phyloP scores from a whole-genome alignment of 2,113 vertebrate species.

The Dasyornis broadbenti region DNA sequence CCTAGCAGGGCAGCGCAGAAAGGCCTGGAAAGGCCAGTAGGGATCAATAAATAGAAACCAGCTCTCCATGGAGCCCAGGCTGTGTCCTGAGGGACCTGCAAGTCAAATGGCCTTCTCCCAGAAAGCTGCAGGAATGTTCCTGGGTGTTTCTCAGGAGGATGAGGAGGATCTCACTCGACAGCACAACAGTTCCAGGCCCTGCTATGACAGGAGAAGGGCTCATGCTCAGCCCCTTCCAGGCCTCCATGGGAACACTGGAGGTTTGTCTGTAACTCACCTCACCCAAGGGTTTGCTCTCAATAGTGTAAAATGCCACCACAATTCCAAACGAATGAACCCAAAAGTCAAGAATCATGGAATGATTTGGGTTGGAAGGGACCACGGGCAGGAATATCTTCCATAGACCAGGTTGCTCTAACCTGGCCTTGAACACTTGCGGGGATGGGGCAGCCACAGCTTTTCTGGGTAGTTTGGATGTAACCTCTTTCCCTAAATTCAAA shows the following conservation, averaged over 20 bases:
- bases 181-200: not conserved
- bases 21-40: not conserved
- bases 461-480: not conserved
- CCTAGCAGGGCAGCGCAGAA: not conserved
- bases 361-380: not conserved
- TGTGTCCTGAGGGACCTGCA: not conserved
- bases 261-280: not conserved
- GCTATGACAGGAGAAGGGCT: not conserved
- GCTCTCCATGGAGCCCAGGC: not conserved
- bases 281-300: not conserved
- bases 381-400: not conserved
- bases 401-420: accelerated
- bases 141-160: not conserved
- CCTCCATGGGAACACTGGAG: accelerated
- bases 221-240: not conserved
- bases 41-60: not conserved
- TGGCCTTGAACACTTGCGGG: not conserved
- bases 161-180: not conserved
- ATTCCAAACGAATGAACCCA: not conserved
- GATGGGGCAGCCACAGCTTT: not conserved
- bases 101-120: not conserved
- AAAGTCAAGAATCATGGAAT: not conserved
- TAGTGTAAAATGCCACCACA: not conserved
- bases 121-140: not conserved
- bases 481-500: not conserved